Base-by-base conservation (phyloP, 2,113 vertebrate species). In the Chaenocephalus aceratus region DNA sequence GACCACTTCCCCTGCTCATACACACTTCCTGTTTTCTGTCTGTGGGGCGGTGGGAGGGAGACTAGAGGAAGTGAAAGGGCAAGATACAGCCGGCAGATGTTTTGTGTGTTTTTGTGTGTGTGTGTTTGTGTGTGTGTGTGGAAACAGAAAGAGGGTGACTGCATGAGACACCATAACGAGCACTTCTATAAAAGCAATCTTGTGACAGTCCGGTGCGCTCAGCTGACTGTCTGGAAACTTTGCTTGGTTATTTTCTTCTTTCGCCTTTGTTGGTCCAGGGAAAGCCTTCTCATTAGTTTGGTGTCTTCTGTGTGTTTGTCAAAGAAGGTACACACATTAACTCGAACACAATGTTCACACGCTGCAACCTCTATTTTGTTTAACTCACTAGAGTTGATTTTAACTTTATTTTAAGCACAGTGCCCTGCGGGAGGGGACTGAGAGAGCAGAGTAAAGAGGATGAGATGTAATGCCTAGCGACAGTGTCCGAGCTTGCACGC, bases 141-240 rank as follows among this genome's bases (percentile, higher is more conserved):
- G n/a, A 68, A 54, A 21, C 30, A 15, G 61, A 54, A 26, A 63
- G 79, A 70, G 74, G 26, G 59, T 36, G 54, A 52, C n/a, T 36
- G 60, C 71, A 56, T 30, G 23, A 46, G 63, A 60, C 58, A 77
- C 65, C 90, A 85, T 78, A 75, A 80, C 83, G 72, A 74, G 66
- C 75, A 70, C 85, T 88, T 81, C 89, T 91, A 91, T 89, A 90
- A 90, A 91, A 91, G 80, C 45, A 16, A 59, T 88, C 90, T 93
- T 87, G 92, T 91, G 89, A 91, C 86, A 83, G 79, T 88, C 88
- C 83, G 81, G 69, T 72, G 83, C 70, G 23, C 83, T 90, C 89
- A 90, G 87, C 87, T 91, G 90, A 91, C 90, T 81, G 60, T 67
- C 80, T 88, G 86, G 73, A 90, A 91, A 91, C 81, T 77, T 84